These are phyloP conservation scores for Coregonus ussuriensis DNA, from an alignment of 2,797 vertebrate species.

Conservation along the genomic window DNA sequence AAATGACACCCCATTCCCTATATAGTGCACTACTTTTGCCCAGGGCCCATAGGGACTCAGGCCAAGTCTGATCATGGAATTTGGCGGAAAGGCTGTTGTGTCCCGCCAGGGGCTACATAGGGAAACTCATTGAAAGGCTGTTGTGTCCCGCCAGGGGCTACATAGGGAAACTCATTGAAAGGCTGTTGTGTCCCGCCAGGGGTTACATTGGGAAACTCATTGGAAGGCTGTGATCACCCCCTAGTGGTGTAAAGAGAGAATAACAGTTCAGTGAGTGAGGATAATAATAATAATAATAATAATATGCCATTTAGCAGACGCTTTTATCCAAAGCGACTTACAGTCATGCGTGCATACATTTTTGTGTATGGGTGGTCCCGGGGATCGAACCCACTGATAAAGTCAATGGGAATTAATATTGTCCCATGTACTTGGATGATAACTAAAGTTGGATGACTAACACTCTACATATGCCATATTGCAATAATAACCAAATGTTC, in stretches of 20 bases:
- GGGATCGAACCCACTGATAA: no score
- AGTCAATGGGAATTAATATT: conserved; percentile 50
- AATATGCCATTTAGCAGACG: no score
- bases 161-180: conserved; percentile 45
- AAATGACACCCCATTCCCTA: no score
- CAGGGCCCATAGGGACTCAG: no score
- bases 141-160: conserved; percentile 53
- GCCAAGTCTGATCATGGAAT: conserved; percentile 75
- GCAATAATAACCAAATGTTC: neutral
- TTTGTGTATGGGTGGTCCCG: no score
- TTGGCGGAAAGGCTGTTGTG: conserved; percentile 65
- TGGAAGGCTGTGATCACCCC: conserved; percentile 64
- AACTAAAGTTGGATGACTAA: neutral
- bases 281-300: no score
- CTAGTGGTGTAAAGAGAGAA: conserved; percentile 54
- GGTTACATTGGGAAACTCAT: conserved; percentile 41
- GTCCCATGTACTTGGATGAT: neutral
- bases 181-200: conserved; percentile 55
- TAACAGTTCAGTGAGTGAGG: conserved; percentile 32
- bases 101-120: conserved; percentile 51
- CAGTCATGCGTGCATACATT: no score
- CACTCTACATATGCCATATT: neutral
- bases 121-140: conserved; percentile 43
- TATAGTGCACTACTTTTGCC: no score
- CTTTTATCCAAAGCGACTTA: no score